Evolutionary conservation across 2,797 vertebrate species (phyloP).

Genomic region (Catharus ustulatus): DNA sequence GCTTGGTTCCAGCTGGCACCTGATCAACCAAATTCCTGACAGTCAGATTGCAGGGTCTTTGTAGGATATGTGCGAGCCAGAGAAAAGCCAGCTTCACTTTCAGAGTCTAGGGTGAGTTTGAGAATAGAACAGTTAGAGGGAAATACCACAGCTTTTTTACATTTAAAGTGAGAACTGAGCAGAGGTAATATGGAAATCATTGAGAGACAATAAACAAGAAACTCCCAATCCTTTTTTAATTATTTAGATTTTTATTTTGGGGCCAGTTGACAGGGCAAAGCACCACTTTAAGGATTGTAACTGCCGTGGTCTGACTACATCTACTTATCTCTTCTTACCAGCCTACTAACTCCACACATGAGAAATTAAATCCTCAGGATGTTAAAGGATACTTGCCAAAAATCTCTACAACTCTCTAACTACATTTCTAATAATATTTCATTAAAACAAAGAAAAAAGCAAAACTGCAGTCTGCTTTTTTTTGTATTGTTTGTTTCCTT

Average conservation of each 20-base stretch:
- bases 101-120: background rate
- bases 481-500: background rate
- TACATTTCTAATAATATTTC: background rate
- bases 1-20: constrained; percentile 36
- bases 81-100: constrained; percentile 32
- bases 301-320: background rate
- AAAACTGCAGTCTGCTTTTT: background rate
- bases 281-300: background rate
- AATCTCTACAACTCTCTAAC: background rate
- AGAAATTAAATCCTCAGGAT: background rate
- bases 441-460: background rate
- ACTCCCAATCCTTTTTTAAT: rapidly evolving
- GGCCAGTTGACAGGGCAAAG: background rate
- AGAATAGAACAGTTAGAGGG: background rate
- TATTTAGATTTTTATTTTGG: background rate
- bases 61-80: background rate
- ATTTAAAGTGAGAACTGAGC: background rate
- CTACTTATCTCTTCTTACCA: background rate
- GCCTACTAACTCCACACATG: rapidly evolving
- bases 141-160: constrained; percentile 5
- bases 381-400: background rate
- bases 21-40: constrained; percentile 32
- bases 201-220: background rate
- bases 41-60: background rate
- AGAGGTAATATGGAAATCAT: background rate